phyloP scores from a whole-genome alignment of 2,797 vertebrate genomes.

The Hippocampus kuda region DNA sequence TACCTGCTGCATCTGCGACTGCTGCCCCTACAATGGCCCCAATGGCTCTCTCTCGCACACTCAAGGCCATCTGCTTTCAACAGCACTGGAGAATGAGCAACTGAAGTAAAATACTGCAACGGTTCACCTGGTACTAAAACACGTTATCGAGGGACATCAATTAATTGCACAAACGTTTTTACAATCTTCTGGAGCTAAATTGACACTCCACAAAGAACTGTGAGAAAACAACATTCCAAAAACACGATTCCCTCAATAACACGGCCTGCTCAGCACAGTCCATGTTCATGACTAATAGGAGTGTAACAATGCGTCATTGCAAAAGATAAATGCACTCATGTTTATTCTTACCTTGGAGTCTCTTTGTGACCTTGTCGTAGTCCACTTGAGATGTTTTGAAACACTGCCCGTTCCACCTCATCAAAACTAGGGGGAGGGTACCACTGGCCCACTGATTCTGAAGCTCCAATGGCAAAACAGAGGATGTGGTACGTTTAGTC shows the following conservation, averaged over 20 bases:
- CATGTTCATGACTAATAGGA: background rate
- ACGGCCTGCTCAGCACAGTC: background rate
- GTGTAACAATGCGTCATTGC: background rate
- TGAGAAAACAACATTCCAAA: background rate
- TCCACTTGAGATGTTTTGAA: background rate
- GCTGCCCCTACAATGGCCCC: constrained; percentile 64
- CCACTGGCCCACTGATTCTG: constrained; percentile 23
- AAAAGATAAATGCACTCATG: background rate
- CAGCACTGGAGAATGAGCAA: constrained; percentile 1
- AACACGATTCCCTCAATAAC: background rate
- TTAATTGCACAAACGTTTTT: too few relatives aligned
- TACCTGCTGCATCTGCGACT: constrained; percentile 66
- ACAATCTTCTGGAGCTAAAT: background rate
- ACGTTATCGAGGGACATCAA: background rate
- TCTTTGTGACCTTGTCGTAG: background rate
- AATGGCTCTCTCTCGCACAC: constrained; percentile 49
- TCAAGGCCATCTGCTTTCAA: constrained; percentile 45
- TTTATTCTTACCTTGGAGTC: constrained; percentile 17
- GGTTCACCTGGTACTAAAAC: background rate
- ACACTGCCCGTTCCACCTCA: background rate
- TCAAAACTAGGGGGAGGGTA: constrained; percentile 8
- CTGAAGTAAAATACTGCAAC: background rate
- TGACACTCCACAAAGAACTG: background rate
- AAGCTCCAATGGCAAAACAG: constrained; percentile 10
- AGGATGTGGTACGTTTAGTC: background rate